These are phyloP conservation scores for Rhegmatorhina hoffmannsi DNA, from an alignment of 2,113 vertebrate species.

Conservation along the genomic window DNA sequence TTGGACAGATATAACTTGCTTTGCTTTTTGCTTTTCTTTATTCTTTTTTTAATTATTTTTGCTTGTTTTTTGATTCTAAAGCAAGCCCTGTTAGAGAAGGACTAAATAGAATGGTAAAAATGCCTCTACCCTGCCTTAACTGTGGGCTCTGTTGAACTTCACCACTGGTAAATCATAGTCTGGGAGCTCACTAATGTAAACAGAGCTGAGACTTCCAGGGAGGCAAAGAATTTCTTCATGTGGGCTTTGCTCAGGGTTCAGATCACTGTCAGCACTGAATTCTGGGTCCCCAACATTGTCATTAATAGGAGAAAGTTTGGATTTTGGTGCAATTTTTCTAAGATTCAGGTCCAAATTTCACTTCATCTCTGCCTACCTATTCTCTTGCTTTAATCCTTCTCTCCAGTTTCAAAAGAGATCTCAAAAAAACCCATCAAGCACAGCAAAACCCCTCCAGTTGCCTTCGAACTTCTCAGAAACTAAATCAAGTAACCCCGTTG, in stretches of 20 bases:
- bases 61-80: not conserved
- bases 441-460: not conserved
- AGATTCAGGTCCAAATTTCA: not conserved
- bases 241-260: not conserved
- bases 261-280: not conserved
- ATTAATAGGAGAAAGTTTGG: not conserved
- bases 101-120: not conserved
- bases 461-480: not conserved
- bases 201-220: slow-evolving; percentile 14
- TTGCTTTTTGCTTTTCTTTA: not conserved
- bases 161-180: slow-evolving; percentile 19
- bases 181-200: slow-evolving; percentile 40
- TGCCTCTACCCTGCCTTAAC: not conserved
- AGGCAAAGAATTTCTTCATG: slow-evolving; percentile 48
- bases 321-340: not conserved
- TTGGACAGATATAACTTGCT: not conserved
- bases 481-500: not conserved
- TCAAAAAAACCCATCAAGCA: not conserved
- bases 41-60: not conserved
- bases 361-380: not conserved
- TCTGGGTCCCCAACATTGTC: not conserved
- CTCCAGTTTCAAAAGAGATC: not conserved
- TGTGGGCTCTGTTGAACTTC: slow-evolving; percentile 28
- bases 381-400: not conserved
- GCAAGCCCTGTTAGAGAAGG: not conserved